Evolutionary conservation across 2,888 invertebrate genomes (phyloP).

Genomic region (Brenthis hecate): DNA sequence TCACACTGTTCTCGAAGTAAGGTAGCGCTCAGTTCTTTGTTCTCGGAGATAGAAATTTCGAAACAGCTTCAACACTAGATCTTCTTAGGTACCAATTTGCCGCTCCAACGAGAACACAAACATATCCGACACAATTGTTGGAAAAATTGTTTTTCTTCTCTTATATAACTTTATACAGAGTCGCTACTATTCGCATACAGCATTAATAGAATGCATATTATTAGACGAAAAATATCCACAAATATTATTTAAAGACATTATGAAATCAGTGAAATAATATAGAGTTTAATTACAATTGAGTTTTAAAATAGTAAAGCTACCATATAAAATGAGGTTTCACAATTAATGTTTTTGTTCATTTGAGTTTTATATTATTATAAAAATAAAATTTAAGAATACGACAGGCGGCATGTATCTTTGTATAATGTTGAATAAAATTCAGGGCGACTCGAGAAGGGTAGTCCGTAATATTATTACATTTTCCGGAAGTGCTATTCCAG

Average conservation of each 20-base stretch:
- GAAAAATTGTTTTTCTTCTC: conserved; percentile 29
- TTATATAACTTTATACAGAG: conserved; percentile 15
- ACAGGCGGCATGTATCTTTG: conserved; percentile 35
- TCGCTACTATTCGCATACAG: not conserved
- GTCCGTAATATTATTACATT: conserved; percentile 49
- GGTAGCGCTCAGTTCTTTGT: conserved; percentile 11
- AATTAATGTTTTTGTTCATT: not conserved
- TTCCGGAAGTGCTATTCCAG: conserved; percentile 44
- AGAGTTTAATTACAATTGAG: too few relatives aligned
- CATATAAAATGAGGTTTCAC: not conserved
- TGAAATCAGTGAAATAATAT: too few relatives aligned
- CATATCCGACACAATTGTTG: conserved; percentile 26
- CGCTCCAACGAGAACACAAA: conserved; percentile 31
- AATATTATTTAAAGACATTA: too few relatives aligned
- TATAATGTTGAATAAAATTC: conserved; percentile 48
- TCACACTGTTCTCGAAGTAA: not conserved
- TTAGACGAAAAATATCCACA: too few relatives aligned
- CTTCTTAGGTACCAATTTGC: conserved; percentile 32
- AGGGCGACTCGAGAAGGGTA: conserved; percentile 41
- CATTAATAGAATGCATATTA: not conserved
- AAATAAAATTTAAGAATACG: conserved; percentile 17
- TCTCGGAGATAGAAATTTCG: conserved; percentile 19
- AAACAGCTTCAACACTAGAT: conserved; percentile 22
- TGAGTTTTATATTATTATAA: conserved; percentile 21
- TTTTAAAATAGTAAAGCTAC: not conserved